A percentile compares a stretch with the other conserved stretches of the same genome.
Conservation (phyloP, 2,797 vertebrate genomes). For the Toxotes lorentzi region DNA sequence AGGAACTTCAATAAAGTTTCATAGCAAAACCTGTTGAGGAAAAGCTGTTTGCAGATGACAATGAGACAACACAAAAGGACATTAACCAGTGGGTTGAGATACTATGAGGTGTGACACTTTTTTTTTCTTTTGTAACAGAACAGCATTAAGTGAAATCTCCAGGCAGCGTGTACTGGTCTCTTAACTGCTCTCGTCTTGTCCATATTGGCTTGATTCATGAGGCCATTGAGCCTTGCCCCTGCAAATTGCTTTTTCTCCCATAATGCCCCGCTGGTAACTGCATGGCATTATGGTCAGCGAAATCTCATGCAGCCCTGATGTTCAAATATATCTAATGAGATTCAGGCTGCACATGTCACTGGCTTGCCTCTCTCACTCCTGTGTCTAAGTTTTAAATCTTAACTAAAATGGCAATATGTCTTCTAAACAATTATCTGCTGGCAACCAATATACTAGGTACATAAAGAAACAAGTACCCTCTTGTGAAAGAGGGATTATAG, state of each 20-base stretch:
- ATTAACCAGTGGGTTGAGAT: constrained; percentile 37
- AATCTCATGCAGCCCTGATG: constrained; percentile 59
- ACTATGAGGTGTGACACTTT: constrained; percentile 15
- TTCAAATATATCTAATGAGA: constrained; percentile 68
- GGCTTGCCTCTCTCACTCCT: not conserved
- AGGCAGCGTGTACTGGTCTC: constrained; percentile 59
- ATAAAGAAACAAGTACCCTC: constrained; percentile 56
- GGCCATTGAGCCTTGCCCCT: constrained; percentile 74
- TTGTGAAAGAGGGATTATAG: constrained; percentile 58
- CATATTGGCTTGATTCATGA: constrained; percentile 77
- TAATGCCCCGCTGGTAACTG: constrained; percentile 70
- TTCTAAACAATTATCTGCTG: constrained; percentile 63
- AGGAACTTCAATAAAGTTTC: constrained; percentile 1
- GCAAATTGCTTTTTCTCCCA: constrained; percentile 81
- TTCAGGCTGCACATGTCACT: constrained; percentile 40
- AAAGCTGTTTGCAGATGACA: constrained; percentile 11
- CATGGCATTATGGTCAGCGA: constrained; percentile 65
- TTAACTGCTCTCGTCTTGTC: constrained; percentile 70
- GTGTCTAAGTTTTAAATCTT: constrained; percentile 54
- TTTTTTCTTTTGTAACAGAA: constrained; percentile 32
- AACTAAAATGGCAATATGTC: constrained; percentile 51
- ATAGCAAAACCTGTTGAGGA: constrained; percentile 3
- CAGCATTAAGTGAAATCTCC: constrained; percentile 73
- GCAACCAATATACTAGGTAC: constrained; percentile 40
- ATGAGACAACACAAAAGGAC: constrained; percentile 18